Conservation (phyloP, 2,797 vertebrate species). For the Pseudocheirus occidentalis region DNA sequence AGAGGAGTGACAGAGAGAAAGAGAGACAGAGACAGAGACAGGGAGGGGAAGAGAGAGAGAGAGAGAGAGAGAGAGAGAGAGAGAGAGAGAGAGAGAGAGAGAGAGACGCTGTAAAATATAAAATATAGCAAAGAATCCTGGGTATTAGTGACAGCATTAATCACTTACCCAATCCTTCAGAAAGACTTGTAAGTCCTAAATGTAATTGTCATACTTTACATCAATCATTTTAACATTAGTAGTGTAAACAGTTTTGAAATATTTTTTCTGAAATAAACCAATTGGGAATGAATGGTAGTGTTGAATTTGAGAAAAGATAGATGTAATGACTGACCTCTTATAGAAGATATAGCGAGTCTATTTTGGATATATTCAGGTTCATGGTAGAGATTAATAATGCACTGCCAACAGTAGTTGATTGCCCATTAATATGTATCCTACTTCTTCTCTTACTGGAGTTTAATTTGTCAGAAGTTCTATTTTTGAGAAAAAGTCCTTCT, state of each 20-base stretch:
- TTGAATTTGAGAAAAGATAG: background rate
- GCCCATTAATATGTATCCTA: background rate
- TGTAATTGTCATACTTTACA: background rate
- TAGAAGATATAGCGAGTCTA: background rate
- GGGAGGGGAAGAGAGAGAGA: no score
- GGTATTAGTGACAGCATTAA: background rate
- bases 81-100: no score
- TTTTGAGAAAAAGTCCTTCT: background rate
- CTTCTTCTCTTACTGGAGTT: background rate
- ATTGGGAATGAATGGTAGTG: background rate
- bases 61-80: background rate
- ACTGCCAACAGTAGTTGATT: background rate
- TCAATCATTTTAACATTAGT: background rate
- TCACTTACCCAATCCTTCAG: background rate
- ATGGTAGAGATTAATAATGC: background rate
- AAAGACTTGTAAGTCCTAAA: background rate
- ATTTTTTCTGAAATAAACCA: background rate
- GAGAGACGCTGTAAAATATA: background rate
- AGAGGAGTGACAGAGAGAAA: no score
- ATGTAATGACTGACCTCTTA: background rate
- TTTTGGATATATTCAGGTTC: background rate
- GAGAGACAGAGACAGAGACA: no score
- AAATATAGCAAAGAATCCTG: constrained; percentile 7
- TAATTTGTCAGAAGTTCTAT: background rate
- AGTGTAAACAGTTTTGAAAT: background rate